These are phyloP conservation scores for Dynastes hyllus DNA, from an alignment of 2,888 invertebrate species.

Conservation along the genomic window DNA sequence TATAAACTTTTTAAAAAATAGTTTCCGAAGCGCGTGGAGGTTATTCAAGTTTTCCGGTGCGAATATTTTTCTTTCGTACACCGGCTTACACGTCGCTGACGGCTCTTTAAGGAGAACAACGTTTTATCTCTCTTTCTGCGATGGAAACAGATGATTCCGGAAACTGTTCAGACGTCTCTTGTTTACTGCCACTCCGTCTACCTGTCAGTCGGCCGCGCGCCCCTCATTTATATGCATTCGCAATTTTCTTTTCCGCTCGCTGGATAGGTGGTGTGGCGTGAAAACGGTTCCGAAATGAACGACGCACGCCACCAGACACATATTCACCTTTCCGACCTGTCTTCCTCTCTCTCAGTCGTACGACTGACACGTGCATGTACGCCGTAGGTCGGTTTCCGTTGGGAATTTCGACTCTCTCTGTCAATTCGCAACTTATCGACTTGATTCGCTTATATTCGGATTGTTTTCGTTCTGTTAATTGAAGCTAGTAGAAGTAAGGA, in stretches of 20 bases:
- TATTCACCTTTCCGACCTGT: conserved; percentile 18
- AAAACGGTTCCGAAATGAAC: conserved; percentile 33
- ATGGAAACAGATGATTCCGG: conserved; percentile 46
- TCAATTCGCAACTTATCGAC: conserved; percentile 21
- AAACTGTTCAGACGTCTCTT: conserved; percentile 47
- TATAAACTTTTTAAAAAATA: conserved; percentile 40
- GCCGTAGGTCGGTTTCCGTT: neutral
- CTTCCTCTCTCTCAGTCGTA: neutral
- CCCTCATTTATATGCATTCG: conserved; percentile 59
- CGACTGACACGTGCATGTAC: neutral
- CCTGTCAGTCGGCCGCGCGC: conserved; percentile 43
- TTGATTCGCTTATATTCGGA: neutral
- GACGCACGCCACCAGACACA: conserved; percentile 19
- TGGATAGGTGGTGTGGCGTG: conserved; percentile 38
- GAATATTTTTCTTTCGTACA: conserved; percentile 31
- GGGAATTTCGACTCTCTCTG: conserved; percentile 13
- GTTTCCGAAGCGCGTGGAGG: neutral
- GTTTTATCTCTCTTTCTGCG: conserved; percentile 39
- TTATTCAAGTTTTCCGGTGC: conserved; percentile 39
- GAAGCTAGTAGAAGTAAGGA: neutral
- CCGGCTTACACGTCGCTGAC: conserved; percentile 40
- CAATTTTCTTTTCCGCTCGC: conserved; percentile 55
- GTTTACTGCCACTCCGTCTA: conserved; percentile 47
- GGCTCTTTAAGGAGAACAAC: conserved; percentile 44
- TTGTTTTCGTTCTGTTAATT: neutral